Base-by-base conservation (phyloP, 2,797 vertebrate species). In the Pelobates cultripes region DNA sequence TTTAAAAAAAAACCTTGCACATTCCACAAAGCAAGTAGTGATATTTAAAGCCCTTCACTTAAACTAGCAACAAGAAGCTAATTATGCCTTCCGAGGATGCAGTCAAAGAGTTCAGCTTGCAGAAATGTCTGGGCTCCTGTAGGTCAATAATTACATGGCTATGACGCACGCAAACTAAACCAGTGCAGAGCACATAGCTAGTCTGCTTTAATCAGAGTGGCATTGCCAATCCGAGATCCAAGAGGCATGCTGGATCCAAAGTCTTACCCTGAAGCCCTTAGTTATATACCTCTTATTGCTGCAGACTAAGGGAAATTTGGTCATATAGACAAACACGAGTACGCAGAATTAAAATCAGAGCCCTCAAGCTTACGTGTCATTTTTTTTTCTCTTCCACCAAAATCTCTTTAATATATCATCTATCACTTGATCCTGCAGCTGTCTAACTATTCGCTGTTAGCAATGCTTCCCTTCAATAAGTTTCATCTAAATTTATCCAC, bases 1-100 rank as follows among this genome's bases (percentile, higher is more conserved):
- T 45, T 28, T 28, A 28, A 28, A 66, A 53, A 28, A 53, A 17
- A 28, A 80, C 28, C 44, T 40, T 69, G 63, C 47, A 64, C 51
- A 47, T 53, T 9, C 17, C 9, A 41, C 40, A 77, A 60, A 72
- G 71, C 71, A 55, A 83, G 57, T 14, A 15, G 43, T 84, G 77
- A 45, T 67, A 84, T 84, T 79, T 79, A 45, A 67, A 84, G 68
- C 64, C 76, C 66, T 75, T 44, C n/a, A 42, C 47, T 75, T 84
- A 75, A 75, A 75, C 73, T 44, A 66, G 67, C 72, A 75, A 67
- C 72, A 75, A 79, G 74, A 84, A 75, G 73, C 70, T 84, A 84
- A 84, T 84, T 84, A 79, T 84, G 82, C 82, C 82, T 84, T 79
- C 66, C 72, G 77, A 84, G 77, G 41, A 79, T 70, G 67, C 60